These are phyloP conservation scores for Pavo muticus DNA, from an alignment of 2,113 vertebrate genomes.

Conservation along the genomic window DNA sequence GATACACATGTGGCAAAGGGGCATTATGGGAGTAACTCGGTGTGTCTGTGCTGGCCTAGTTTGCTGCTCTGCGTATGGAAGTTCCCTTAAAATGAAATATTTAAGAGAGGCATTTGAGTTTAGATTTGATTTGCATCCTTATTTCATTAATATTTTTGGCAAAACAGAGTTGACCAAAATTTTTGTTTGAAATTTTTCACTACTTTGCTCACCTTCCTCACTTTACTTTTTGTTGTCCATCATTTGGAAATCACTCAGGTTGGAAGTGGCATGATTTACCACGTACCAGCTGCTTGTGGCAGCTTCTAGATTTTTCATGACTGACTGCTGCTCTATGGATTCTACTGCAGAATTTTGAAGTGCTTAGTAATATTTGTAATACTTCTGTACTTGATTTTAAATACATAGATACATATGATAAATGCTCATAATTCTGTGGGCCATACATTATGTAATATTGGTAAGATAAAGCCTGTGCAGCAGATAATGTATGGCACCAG, in stretches of 20 bases:
- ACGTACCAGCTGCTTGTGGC: background rate
- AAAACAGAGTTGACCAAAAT: background rate
- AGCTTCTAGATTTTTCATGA: background rate
- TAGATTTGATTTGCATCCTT: background rate
- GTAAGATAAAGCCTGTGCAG: background rate
- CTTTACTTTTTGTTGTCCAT: background rate
- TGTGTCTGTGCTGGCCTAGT: background rate
- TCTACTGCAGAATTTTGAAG: background rate
- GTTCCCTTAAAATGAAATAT: background rate
- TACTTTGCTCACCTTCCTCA: background rate
- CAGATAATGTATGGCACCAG: background rate
- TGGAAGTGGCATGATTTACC: background rate
- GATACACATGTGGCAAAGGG: accelerated
- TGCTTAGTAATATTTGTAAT: background rate
- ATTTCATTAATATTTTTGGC: background rate
- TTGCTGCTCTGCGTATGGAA: background rate
- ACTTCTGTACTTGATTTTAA: background rate
- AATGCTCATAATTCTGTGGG: background rate
- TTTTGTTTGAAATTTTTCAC: background rate
- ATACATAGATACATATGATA: background rate
- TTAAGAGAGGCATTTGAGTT: background rate
- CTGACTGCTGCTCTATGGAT: background rate
- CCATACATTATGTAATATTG: background rate
- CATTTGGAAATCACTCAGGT: background rate
- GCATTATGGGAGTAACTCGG: too few relatives aligned